phyloP scores from a whole-genome alignment of 37 sponge, comb jelly and placozoan genomes.

The Tethya wilhelma region DNA sequence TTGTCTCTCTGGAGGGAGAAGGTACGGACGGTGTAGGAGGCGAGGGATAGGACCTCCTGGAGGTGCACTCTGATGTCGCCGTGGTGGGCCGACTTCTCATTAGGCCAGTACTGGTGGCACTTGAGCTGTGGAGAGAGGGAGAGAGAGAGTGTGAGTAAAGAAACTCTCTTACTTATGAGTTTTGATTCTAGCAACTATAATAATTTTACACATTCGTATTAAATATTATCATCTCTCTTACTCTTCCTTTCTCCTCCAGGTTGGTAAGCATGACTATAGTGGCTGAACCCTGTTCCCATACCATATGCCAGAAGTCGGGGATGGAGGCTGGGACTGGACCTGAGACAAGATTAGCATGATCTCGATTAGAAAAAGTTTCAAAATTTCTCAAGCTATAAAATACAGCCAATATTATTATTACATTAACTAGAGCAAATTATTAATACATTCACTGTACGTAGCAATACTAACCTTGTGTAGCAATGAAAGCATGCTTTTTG shows the following conservation, averaged over 20 bases:
- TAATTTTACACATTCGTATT: background rate
- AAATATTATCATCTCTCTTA: conserved; percentile 9
- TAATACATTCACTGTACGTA: background rate
- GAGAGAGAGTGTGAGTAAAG: background rate
- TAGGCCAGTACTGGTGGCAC: conserved; percentile 93
- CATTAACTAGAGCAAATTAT: background rate
- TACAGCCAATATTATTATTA: background rate
- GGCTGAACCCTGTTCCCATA: conserved; percentile 85
- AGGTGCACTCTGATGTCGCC: conserved; percentile 58
- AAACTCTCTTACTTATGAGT: background rate
- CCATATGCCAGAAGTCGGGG: conserved; percentile 94
- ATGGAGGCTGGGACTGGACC: conserved; percentile 86
- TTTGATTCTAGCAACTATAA: background rate
- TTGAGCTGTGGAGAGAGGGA: conserved; percentile 42
- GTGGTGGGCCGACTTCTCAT: conserved; percentile 28
- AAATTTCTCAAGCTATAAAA: background rate
- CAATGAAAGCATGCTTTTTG: conserved; percentile 59
- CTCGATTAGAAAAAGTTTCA: background rate
- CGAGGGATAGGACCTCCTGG: conserved; percentile 69
- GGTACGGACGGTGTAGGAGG: conserved; percentile 85
- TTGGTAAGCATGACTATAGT: conserved; percentile 95
- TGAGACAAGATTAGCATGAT: too few relatives aligned
- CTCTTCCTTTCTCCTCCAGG: conserved; percentile 83
- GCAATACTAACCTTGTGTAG: conserved; percentile 55
- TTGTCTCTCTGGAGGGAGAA: conserved; percentile 44